Evolutionary conservation across 1,140 invertebrate species (phyloP).

Genomic region (Neoseiulus cucumeris): DNA sequence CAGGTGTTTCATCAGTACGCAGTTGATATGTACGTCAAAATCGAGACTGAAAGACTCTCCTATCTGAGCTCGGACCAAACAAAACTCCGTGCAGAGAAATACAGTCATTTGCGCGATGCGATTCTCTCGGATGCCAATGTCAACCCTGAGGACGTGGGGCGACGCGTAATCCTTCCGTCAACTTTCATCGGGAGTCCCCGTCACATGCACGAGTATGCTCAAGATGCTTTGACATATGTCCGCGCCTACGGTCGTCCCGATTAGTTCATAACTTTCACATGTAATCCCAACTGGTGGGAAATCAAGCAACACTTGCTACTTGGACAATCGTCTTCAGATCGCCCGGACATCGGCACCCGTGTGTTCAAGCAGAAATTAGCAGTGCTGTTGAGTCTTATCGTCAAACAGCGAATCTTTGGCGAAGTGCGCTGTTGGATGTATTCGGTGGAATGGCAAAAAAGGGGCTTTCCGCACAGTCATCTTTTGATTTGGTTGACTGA

Average conservation of each 20-base stretch:
- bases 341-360: conserved; percentile 26
- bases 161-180: too few relatives aligned
- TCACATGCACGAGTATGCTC: conserved; percentile 10
- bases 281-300: conserved; percentile 32
- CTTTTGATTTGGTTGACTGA: conserved; percentile 14
- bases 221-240: conserved; percentile 26
- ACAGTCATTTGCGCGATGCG: too few relatives aligned
- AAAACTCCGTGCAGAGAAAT: too few relatives aligned
- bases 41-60: too few relatives aligned
- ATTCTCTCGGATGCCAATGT: too few relatives aligned
- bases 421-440: conserved; percentile 18
- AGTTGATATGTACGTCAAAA: too few relatives aligned
- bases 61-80: background rate
- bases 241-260: conserved; percentile 24
- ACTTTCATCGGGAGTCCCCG: too few relatives aligned
- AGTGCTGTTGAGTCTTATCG: conserved; percentile 22
- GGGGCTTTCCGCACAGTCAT: conserved; percentile 16
- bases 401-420: conserved; percentile 16
- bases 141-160: too few relatives aligned
- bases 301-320: conserved; percentile 23
- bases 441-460: conserved; percentile 24
- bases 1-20: too few relatives aligned
- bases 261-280: conserved; percentile 31
- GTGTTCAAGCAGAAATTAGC: conserved; percentile 28
- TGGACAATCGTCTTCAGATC: conserved; percentile 22